Conservation (phyloP, 2,113 vertebrate genomes). For the Hirundichthys speculiger region DNA sequence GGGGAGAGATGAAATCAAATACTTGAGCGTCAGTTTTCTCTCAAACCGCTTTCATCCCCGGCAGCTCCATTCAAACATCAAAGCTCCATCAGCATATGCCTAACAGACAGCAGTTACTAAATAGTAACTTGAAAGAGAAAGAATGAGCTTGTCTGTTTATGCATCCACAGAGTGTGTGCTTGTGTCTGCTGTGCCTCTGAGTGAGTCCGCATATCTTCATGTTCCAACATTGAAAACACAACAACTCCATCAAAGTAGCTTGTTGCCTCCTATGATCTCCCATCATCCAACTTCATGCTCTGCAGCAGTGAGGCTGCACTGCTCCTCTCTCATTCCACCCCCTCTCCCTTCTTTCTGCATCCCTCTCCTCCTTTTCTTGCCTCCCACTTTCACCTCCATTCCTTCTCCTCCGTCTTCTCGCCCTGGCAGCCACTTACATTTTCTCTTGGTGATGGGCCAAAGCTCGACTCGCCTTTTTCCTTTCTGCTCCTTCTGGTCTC, state of each 20-base stretch:
- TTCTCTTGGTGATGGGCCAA: conserved; percentile 45
- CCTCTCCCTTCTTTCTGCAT: neutral
- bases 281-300: conserved; percentile 41
- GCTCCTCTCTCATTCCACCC: neutral
- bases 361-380: neutral
- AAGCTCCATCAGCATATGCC: conserved; percentile 63
- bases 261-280: conserved; percentile 61
- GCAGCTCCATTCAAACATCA: conserved; percentile 71
- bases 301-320: conserved; percentile 7
- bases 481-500: conserved; percentile 54
- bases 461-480: conserved; percentile 38
- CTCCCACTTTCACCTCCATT: conserved; percentile 16
- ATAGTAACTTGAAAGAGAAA: conserved; percentile 58
- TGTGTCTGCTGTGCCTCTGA: conserved; percentile 26
- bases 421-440: conserved; percentile 28
- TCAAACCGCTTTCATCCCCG: conserved; percentile 69
- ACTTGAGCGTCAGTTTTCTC: conserved; percentile 62
- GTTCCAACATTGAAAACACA: conserved; percentile 61
- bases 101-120: conserved; percentile 64
- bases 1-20: conserved; percentile 54
- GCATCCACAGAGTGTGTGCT: conserved; percentile 40
- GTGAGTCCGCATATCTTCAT: conserved; percentile 37
- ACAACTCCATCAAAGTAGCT: conserved; percentile 61
- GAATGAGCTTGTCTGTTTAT: conserved; percentile 44
- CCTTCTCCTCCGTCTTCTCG: conserved; percentile 17